Conservation (phyloP, 2,113 vertebrate species). For the Spilogale gracilis region DNA sequence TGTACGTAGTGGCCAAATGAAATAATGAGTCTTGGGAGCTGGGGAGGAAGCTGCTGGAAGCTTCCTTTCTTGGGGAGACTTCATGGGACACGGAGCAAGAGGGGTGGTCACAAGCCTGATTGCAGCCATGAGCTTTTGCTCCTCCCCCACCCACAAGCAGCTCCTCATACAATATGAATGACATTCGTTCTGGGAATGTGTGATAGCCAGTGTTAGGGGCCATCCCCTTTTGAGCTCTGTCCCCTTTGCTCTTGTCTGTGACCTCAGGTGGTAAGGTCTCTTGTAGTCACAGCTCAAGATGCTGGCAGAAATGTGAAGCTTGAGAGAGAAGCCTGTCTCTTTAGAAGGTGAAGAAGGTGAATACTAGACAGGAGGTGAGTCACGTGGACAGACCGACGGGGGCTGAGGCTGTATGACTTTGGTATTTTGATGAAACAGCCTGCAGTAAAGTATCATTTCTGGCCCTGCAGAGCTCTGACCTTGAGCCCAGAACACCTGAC, state of each 20-base stretch:
- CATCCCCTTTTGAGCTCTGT: not conserved
- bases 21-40: not conserved
- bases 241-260: not conserved
- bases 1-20: not conserved
- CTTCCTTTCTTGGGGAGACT: not conserved
- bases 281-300: not conserved
- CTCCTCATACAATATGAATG: too few species aligned
- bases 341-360: not conserved
- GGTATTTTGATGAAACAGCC: not conserved
- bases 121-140: not conserved
- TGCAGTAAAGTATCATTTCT: not conserved
- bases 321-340: not conserved
- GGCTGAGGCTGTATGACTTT: not conserved
- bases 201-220: not conserved
- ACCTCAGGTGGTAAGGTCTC: too few species aligned
- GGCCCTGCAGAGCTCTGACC: not conserved
- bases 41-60: not conserved
- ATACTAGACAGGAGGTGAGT: not conserved
- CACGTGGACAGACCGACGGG: not conserved
- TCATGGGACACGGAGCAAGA: not conserved
- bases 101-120: not conserved
- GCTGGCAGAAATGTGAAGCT: not conserved
- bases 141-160: accelerated
- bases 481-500: not conserved
- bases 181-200: not conserved